These are phyloP conservation scores for Drosophila borborema DNA, from an alignment of 2,888 invertebrate genomes.

Conservation along the genomic window DNA sequence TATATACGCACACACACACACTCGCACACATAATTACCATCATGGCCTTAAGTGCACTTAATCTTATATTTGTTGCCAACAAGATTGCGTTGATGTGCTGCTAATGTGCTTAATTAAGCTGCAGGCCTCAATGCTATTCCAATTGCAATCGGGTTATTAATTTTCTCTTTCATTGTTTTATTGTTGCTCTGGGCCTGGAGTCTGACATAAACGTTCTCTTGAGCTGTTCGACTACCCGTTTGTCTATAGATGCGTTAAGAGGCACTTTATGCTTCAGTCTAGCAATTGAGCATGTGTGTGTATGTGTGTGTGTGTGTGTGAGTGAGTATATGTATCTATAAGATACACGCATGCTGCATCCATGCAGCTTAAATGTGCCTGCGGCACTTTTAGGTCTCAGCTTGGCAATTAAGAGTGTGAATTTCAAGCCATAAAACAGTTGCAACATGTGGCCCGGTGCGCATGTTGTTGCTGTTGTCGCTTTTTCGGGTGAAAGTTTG, in stretches of 20 bases:
- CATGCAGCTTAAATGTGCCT: slow-evolving; percentile 27
- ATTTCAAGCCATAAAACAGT: slow-evolving; percentile 75
- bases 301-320: slow-evolving; percentile 1
- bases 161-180: slow-evolving; percentile 77
- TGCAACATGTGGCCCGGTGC: slow-evolving; percentile 62
- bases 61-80: slow-evolving; percentile 9
- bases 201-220: slow-evolving; percentile 59
- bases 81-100: slow-evolving; percentile 61
- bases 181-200: slow-evolving; percentile 36
- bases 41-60: slow-evolving; percentile 24
- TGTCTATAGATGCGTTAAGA: slow-evolving; percentile 65
- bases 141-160: slow-evolving; percentile 69
- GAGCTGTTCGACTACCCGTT: slow-evolving; percentile 18
- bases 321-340: slow-evolving; percentile 34
- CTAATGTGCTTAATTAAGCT: slow-evolving; percentile 74
- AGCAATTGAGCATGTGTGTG: not conserved
- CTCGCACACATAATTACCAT: not conserved
- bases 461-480: slow-evolving; percentile 28
- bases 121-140: slow-evolving; percentile 55
- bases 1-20: not conserved
- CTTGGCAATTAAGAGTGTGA: slow-evolving; percentile 78
- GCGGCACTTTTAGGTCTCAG: slow-evolving; percentile 41
- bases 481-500: slow-evolving; percentile 77
- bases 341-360: slow-evolving; percentile 42
- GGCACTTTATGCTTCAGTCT: slow-evolving; percentile 23